phyloP scores from a whole-genome alignment of 2,113 vertebrate species.

The Tenrec ecaudatus region DNA sequence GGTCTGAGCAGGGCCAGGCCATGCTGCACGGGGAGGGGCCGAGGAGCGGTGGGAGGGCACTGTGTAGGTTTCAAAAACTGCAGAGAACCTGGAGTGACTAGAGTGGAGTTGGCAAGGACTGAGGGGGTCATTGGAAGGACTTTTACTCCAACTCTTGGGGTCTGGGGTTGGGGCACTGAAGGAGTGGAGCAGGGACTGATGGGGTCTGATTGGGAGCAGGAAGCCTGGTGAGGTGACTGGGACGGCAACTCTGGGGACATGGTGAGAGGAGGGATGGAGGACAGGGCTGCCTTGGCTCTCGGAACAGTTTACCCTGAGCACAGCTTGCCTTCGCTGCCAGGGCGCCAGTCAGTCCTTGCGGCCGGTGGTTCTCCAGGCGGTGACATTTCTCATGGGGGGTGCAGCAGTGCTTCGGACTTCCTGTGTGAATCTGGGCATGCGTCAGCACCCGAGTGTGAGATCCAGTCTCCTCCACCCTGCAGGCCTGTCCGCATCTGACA shows the following conservation, averaged over 20 bases:
- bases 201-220: rapidly evolving
- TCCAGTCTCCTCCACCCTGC: neutral
- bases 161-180: neutral
- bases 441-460: neutral
- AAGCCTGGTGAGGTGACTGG: neutral
- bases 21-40: neutral
- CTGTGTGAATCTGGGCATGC: neutral
- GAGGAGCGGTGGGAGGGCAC: neutral
- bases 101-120: no score
- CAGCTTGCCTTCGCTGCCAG: neutral
- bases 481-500: neutral
- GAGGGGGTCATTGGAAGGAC: rapidly evolving
- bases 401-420: neutral
- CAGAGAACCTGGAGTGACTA: neutral
- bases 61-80: neutral
- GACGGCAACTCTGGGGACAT: neutral
- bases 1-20: neutral
- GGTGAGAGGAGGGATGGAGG: neutral
- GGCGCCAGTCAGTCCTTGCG: neutral
- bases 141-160: neutral
- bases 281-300: no score
- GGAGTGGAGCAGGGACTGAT: neutral
- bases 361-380: neutral
- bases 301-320: neutral
- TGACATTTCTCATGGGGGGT: neutral